Percentiles rank a stretch among this genome's conserved stretches.
phyloP scores from a whole-genome alignment of 2,797 vertebrate species.

The Capromys pilorides region DNA sequence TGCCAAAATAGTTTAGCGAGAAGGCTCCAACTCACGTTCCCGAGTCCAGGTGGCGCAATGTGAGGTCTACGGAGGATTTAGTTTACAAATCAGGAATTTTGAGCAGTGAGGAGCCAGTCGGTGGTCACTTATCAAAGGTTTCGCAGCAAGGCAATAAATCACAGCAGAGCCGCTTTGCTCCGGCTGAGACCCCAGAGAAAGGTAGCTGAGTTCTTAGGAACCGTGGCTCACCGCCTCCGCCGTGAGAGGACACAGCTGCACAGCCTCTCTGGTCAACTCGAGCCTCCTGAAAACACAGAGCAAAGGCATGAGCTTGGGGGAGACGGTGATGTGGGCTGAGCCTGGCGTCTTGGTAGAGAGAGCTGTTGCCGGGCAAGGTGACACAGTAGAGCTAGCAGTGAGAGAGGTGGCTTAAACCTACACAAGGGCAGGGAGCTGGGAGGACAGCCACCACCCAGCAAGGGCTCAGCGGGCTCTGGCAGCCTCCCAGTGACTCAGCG shows the following conservation, averaged over 20 bases:
- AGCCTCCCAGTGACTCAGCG: background rate
- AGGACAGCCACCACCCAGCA: background rate
- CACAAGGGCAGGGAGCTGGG: background rate
- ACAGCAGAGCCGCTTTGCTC: slow-evolving; percentile 85
- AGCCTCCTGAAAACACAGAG: slow-evolving; percentile 60
- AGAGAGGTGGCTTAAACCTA: background rate
- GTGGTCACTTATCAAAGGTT: slow-evolving; percentile 88
- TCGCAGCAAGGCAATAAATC: slow-evolving; percentile 90
- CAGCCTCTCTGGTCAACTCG: slow-evolving; percentile 77
- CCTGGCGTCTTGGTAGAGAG: slow-evolving; percentile 19
- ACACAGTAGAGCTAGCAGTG: slow-evolving; percentile 46
- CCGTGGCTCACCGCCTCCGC: slow-evolving; percentile 89
- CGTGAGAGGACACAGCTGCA: slow-evolving; percentile 86
- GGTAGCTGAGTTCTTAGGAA: slow-evolving; percentile 90
- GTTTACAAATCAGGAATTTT: slow-evolving; percentile 88
- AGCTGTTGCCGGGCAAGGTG: slow-evolving; percentile 59
- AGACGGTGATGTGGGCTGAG: background rate
- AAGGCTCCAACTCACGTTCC: slow-evolving; percentile 90
- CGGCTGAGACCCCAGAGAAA: slow-evolving; percentile 84
- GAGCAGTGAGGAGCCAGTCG: slow-evolving; percentile 92
- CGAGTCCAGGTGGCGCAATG: slow-evolving; percentile 87
- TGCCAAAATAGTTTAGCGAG: slow-evolving; percentile 89
- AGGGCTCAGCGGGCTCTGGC: background rate
- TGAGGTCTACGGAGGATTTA: slow-evolving; percentile 84
- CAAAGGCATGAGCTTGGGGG: background rate